Conservation (phyloP, 2,888 invertebrate species). For the Proisotoma minuta region DNA sequence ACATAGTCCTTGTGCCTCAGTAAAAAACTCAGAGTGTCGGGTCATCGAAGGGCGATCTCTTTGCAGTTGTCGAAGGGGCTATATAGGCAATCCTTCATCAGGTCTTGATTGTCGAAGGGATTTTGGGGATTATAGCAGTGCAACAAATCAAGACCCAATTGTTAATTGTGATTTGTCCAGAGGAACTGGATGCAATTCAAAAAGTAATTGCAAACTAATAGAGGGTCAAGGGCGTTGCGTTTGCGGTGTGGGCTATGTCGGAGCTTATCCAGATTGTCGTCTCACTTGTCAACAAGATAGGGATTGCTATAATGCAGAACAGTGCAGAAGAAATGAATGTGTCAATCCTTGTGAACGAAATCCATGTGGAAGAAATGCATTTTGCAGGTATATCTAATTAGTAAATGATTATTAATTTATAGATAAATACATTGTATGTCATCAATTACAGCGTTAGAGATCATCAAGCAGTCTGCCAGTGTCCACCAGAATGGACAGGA, state of each 20-base stretch:
- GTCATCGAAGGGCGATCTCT: constrained; percentile 29
- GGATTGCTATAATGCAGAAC: constrained; percentile 22
- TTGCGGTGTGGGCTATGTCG: constrained; percentile 21
- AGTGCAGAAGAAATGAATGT: constrained; percentile 29
- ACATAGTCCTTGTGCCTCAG: constrained; percentile 25
- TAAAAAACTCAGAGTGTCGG: constrained; percentile 25
- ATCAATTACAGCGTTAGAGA: constrained; percentile 21
- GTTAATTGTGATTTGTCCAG: constrained; percentile 26
- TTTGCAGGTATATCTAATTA: constrained; percentile 20
- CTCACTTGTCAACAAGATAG: constrained; percentile 27
- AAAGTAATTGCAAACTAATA: constrained; percentile 24
- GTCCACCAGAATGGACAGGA: constrained; percentile 16
- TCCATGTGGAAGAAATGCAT: constrained; percentile 23
- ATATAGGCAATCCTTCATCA: constrained; percentile 23
- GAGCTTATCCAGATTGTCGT: constrained; percentile 28
- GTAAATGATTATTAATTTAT: too few species aligned
- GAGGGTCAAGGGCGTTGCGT: constrained; percentile 18
- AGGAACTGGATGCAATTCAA: constrained; percentile 24
- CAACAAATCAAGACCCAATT: background rate
- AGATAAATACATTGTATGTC: too few species aligned
- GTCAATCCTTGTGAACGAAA: constrained; percentile 26
- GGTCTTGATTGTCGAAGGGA: constrained; percentile 28
- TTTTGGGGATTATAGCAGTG: background rate
- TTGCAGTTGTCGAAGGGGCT: constrained; percentile 29
- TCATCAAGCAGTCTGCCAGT: constrained; percentile 25